Evolutionary conservation across 2,888 invertebrate genomes (phyloP).

Genomic region (Cinara cedri): DNA sequence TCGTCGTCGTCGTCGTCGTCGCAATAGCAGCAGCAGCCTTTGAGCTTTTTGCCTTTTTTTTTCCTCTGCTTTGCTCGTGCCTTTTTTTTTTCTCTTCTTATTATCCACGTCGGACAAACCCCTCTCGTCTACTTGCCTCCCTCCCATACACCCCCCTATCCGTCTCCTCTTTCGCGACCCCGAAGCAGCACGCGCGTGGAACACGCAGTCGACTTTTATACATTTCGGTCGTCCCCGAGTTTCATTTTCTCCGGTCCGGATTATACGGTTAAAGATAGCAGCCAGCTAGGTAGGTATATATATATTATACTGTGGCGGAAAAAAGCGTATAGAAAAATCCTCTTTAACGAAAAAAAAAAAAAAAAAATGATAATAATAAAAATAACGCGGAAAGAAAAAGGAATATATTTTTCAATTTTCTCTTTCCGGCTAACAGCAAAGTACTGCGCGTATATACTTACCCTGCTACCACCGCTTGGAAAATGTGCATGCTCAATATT

Average conservation of each 20-base stretch:
- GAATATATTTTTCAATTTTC: slow-evolving; percentile 56
- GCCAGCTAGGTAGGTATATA: slow-evolving; percentile 10
- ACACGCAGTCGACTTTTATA: slow-evolving; percentile 40
- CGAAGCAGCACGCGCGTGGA: not conserved
- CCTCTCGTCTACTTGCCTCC: not conserved
- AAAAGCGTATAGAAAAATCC: slow-evolving; percentile 55
- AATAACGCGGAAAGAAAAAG: slow-evolving; percentile 22
- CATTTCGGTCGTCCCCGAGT: slow-evolving; percentile 47
- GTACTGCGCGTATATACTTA: not conserved
- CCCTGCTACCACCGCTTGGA: not conserved
- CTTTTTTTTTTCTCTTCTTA: slow-evolving; percentile 38
- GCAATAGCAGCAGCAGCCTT: slow-evolving; percentile 35
- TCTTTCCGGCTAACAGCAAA: slow-evolving; percentile 21
- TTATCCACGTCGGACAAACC: slow-evolving; percentile 55
- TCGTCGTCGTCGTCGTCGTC: not conserved
- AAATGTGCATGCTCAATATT: slow-evolving; percentile 35
- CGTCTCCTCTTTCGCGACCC: too few relatives aligned
- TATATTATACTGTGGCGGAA: slow-evolving; percentile 32
- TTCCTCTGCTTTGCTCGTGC: slow-evolving; percentile 6
- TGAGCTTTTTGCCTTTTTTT: slow-evolving; percentile 48
- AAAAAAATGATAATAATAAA: slow-evolving; percentile 1
- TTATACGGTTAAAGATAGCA: slow-evolving; percentile 55
- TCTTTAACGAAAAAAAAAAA: slow-evolving; percentile 52
- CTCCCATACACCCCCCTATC: not conserved
- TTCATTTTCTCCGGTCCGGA: slow-evolving; percentile 56